Percentiles rank a stretch among this genome's conserved stretches.
phyloP scores from a whole-genome alignment of 1,140 invertebrate species.

The Microplitis demolitor region DNA sequence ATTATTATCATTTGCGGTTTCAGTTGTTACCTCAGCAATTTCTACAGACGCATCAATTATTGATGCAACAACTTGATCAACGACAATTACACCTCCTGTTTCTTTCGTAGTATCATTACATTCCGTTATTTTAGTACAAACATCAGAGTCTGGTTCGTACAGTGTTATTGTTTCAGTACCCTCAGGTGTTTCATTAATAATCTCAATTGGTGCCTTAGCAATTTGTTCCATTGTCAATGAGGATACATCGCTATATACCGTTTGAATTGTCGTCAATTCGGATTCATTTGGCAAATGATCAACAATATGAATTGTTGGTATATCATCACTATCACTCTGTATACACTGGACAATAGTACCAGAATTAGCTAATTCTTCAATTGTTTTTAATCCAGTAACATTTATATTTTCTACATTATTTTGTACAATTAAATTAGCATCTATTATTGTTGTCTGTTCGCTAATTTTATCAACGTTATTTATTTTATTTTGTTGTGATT shows the following conservation, averaged over 20 bases:
- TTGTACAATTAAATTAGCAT: constrained; percentile 2
- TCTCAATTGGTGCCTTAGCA: constrained; percentile 21
- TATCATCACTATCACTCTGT: constrained; percentile 44
- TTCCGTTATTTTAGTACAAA: constrained; percentile 2
- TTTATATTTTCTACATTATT: constrained; percentile 21
- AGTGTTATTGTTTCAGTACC: constrained; percentile 8
- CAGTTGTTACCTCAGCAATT: neutral
- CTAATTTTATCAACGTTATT: neutral
- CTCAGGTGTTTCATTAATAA: constrained; percentile 11
- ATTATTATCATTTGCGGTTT: neutral
- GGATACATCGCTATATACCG: constrained; percentile 25
- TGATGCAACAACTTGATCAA: neutral
- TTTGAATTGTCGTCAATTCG: constrained; percentile 29
- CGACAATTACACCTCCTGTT: neutral
- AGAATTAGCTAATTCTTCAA: constrained; percentile 30
- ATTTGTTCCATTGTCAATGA: constrained; percentile 25
- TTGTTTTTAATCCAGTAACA: constrained; percentile 6
- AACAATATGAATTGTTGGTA: constrained; percentile 58
- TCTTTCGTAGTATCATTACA: neutral
- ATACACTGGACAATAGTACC: constrained; percentile 49
- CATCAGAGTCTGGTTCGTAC: neutral
- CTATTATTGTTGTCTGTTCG: neutral
- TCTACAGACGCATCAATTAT: neutral
- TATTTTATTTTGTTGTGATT: neutral
- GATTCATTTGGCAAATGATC: constrained; percentile 46